Conservation (phyloP, 2,113 vertebrate genomes). For the Pygoscelis adeliae region DNA sequence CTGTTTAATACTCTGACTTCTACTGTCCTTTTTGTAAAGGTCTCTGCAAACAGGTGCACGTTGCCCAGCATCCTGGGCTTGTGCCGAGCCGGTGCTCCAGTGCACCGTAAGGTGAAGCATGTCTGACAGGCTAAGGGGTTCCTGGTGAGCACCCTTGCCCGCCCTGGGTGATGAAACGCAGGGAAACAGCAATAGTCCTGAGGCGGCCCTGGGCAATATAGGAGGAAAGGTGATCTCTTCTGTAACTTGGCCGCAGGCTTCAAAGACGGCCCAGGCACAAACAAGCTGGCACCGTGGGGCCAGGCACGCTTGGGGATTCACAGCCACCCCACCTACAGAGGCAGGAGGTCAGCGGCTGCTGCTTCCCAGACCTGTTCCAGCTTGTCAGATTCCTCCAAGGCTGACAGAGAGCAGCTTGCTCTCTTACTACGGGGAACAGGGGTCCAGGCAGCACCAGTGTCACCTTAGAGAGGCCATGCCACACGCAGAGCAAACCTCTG, state of each 20-base stretch:
- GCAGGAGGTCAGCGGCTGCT: not conserved
- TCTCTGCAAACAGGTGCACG: not conserved
- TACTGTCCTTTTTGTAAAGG: not conserved
- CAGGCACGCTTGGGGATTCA: not conserved
- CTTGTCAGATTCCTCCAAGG: not conserved
- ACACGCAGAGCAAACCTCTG: not conserved
- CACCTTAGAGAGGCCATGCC: not conserved
- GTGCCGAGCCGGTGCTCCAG: not conserved
- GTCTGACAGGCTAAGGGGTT: not conserved
- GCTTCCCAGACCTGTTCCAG: not conserved
- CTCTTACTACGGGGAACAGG: accelerated
- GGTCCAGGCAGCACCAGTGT: not conserved
- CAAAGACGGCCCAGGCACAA: not conserved
- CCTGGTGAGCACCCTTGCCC: not conserved
- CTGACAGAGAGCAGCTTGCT: not conserved
- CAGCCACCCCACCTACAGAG: not conserved
- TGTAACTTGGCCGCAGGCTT: not conserved
- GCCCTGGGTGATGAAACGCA: not conserved
- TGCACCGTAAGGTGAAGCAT: not conserved
- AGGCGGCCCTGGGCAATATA: not conserved
- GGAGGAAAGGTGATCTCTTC: not conserved
- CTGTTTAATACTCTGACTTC: not conserved
- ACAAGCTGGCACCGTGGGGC: not conserved
- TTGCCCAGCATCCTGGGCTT: not conserved
- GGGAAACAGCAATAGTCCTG: not conserved